Evolutionary conservation across 2,797 vertebrate genomes (phyloP), one percentile per base, ranked within the genome.

Genomic region (Garrulus glandarius): DNA sequence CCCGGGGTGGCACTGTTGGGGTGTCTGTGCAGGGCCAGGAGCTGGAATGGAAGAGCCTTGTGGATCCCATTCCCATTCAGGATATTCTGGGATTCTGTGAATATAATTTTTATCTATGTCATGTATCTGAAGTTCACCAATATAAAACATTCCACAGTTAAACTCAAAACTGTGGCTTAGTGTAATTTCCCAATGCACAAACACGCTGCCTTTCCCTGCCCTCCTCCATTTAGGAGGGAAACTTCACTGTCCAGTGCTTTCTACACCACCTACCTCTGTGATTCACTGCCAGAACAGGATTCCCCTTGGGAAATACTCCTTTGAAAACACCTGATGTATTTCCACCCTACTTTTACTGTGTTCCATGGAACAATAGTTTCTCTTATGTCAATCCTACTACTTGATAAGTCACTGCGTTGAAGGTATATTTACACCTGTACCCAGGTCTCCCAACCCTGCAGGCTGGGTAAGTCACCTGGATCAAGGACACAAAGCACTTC

Each of bases 1-100:
- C 5, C 4, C 61, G 47, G 37, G n/a, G 8, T 29, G 55, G 47
- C 8, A 2, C 3, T 43, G 13, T 0, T 23, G 36, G 41, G 47
- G 18, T 5, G 59, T 11, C 52, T 52, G n/a, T 2, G 63, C 32
- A 43, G n/a, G 61, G 41, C 0, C 21, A 34, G 30, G 52, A 3
- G 8, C 0, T 70, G 71, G 24, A 4, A 11, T 34, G 8, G 11
- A 9, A 37, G 15, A 22, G 21, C 32, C 43, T 4, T 15, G 23
- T 5, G 37, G 29, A 5, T 77, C 24, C n/a, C 24, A n/a, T 52
- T 46, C 26, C 37, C 0, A 0, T 17, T 57, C n/a, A 52, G 36
- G 21, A 22, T 6, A 34, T 30, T 63, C 60, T 34, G 26, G 11
- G 49, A 49, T 55, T 36, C 17, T 47, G 26, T 63, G 34, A 65